These are phyloP conservation scores for Campoplex nolae DNA, from an alignment of 2,888 invertebrate genomes.

Conservation along the genomic window DNA sequence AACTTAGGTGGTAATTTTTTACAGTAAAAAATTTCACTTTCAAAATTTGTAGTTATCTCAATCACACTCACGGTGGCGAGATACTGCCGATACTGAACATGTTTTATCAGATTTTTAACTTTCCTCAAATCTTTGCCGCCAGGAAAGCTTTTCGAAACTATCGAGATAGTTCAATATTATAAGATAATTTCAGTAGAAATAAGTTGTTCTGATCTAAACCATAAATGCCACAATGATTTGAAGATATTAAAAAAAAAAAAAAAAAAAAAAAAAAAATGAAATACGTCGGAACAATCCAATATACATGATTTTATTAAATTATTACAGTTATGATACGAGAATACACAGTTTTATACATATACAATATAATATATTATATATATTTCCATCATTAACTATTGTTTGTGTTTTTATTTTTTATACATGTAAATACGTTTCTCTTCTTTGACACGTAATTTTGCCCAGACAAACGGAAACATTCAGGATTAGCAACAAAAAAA, in stretches of 20 bases:
- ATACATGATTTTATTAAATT: constrained; percentile 81
- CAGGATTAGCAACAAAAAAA: constrained; percentile 39
- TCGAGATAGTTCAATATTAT: background rate
- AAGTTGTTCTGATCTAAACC: background rate
- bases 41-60: too few relatives aligned
- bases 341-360: constrained; percentile 81
- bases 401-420: constrained; percentile 65
- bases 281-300: constrained; percentile 67
- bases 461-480: constrained; percentile 61
- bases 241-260: too few relatives aligned
- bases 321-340: constrained; percentile 80
- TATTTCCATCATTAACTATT: constrained; percentile 70
- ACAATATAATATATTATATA: constrained; percentile 80
- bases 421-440: constrained; percentile 70
- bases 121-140: background rate
- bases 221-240: background rate
- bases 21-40: too few relatives aligned
- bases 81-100: too few relatives aligned
- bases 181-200: background rate
- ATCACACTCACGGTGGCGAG: too few relatives aligned
- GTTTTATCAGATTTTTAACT: background rate
- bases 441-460: constrained; percentile 68
- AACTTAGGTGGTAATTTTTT: too few relatives aligned
- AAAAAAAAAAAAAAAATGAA: background rate
- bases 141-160: background rate